Percentiles rank a stretch among this genome's conserved stretches.
phyloP scores from a whole-genome alignment of 1,140 invertebrate genomes.

The Rhizoglyphus robini region DNA sequence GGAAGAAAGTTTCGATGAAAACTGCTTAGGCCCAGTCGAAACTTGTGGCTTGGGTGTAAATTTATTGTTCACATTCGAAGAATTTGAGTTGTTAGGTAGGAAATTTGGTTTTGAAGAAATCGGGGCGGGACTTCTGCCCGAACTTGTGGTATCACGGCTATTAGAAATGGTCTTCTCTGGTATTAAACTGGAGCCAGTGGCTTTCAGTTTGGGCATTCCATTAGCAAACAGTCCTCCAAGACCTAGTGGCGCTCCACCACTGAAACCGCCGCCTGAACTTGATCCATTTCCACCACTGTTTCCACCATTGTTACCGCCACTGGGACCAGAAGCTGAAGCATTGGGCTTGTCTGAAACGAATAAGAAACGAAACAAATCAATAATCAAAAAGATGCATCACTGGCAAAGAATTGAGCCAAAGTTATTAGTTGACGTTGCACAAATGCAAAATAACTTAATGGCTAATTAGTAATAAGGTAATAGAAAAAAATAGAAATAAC shows the following conservation, averaged over 20 bases:
- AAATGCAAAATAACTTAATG: neutral
- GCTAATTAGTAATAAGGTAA: neutral
- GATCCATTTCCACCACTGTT: too few species aligned
- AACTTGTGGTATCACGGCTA: neutral
- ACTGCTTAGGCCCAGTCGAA: too few species aligned
- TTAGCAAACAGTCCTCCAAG: conserved; percentile 5
- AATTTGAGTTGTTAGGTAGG: neutral
- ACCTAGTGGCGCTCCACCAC: neutral
- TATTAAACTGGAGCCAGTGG: conserved; percentile 2
- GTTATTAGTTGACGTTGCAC: neutral
- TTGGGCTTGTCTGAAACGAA: too few species aligned
- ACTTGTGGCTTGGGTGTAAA: too few species aligned
- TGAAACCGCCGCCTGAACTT: neutral
- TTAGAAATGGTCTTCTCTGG: neutral
- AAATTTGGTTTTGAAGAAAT: neutral
- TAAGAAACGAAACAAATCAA: too few species aligned
- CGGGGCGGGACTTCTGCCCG: neutral
- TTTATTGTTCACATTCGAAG: too few species aligned
- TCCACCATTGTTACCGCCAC: too few species aligned
- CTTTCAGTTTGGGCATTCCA: conserved; percentile 15
- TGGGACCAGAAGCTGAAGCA: too few species aligned
- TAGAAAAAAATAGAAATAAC: neutral
- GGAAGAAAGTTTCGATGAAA: neutral
- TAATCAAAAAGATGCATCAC: too few species aligned
- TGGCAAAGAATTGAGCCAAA: too few species aligned